Evolutionary conservation across 2,797 vertebrate genomes (phyloP).

Genomic region (Otolemur crassicaudatus): DNA sequence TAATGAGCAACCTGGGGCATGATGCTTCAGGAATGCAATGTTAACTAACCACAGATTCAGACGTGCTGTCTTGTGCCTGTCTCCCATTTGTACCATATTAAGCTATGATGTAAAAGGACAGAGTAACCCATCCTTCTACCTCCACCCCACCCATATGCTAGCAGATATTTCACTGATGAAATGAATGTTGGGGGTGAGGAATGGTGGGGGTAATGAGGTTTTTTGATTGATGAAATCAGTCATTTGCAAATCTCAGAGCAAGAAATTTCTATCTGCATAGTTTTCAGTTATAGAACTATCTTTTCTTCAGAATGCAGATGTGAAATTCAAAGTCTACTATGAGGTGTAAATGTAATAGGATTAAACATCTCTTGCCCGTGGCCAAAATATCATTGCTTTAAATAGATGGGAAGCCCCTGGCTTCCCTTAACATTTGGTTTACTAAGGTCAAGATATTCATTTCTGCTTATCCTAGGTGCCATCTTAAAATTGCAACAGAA

Average conservation of each 20-base stretch:
- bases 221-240: background rate
- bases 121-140: background rate
- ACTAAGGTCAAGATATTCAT: background rate
- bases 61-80: background rate
- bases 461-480: background rate
- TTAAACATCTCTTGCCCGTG: constrained; percentile 42
- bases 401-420: background rate
- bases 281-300: background rate
- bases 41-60: background rate
- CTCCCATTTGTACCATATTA: background rate
- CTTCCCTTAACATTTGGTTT: background rate
- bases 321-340: constrained; percentile 65
- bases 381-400: constrained; percentile 1
- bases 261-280: constrained; percentile 43
- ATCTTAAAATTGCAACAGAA: background rate
- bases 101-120: background rate
- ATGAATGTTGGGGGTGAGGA: background rate
- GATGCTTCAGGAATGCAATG: constrained; percentile 14
- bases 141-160: background rate
- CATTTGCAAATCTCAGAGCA: constrained; percentile 36
- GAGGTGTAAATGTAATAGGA: constrained; percentile 57
- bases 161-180: constrained; percentile 8
- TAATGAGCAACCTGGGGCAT: background rate
- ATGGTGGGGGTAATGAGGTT: background rate
- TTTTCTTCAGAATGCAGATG: constrained; percentile 49